Evolutionary conservation across 2,888 invertebrate species (phyloP).

Genomic region (Campoletis raptor): DNA sequence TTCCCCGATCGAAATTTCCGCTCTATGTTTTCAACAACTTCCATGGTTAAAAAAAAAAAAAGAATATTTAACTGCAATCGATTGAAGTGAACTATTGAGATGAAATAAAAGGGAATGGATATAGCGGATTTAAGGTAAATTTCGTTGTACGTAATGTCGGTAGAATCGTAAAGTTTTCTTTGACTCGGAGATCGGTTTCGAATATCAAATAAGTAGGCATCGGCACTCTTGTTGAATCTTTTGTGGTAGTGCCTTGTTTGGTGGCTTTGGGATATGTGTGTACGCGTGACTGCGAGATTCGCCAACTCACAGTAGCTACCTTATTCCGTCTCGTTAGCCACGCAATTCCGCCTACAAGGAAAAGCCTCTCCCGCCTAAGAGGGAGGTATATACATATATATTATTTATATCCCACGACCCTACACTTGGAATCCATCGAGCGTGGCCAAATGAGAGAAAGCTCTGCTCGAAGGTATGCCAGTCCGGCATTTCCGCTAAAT

Average conservation of each 20-base stretch:
- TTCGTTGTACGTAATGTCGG: not conserved
- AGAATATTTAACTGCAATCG: not conserved
- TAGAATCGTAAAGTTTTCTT: conserved; percentile 22
- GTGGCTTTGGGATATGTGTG: conserved; percentile 55
- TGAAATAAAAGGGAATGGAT: not conserved
- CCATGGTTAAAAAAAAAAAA: not conserved
- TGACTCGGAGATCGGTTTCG: conserved; percentile 49
- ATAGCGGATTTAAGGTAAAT: not conserved
- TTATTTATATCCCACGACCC: conserved; percentile 43
- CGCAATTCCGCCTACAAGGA: conserved; percentile 64
- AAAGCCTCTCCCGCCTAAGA: conserved; percentile 66
- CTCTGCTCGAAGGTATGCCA: conserved; percentile 75
- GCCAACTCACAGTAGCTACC: conserved; percentile 71
- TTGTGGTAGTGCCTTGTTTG: conserved; percentile 60
- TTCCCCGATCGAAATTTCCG: not conserved
- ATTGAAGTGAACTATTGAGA: not conserved
- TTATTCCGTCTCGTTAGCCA: conserved; percentile 74
- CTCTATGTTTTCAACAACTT: not conserved
- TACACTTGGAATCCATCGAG: conserved; percentile 66
- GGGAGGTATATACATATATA: conserved; percentile 7
- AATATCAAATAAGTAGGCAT: conserved; percentile 31
- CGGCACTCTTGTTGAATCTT: conserved; percentile 54
- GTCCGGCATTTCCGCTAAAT: conserved; percentile 80
- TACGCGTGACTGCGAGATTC: conserved; percentile 68
- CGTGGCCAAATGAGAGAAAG: conserved; percentile 71